A percentile compares a stretch with the other conserved stretches of the same genome.
These are phyloP conservation scores for Globodera rostochiensis DNA, from an alignment of 1,140 invertebrate species.

Conservation along the genomic window DNA sequence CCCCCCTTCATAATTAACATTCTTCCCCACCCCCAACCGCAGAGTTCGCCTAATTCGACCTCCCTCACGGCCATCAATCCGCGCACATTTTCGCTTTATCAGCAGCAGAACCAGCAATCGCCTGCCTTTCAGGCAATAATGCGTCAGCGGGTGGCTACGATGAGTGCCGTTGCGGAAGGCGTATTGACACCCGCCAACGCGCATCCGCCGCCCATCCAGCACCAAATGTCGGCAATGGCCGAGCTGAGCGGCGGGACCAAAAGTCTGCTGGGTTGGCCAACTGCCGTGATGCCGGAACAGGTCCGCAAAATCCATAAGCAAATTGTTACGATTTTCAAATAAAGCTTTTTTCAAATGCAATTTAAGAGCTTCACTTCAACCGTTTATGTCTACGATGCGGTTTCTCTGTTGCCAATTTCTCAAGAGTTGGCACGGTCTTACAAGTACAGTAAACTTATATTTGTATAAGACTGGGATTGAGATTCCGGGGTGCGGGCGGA, in stretches of 20 bases:
- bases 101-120: background rate
- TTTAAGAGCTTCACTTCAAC: slow-evolving; percentile 33
- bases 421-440: slow-evolving; percentile 26
- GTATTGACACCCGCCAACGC: background rate
- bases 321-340: too few species aligned
- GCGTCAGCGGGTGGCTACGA: background rate
- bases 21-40: background rate
- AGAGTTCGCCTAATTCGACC: slow-evolving; percentile 18
- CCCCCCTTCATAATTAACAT: too few species aligned
- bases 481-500: too few species aligned
- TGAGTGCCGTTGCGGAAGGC: background rate
- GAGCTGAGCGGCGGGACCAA: slow-evolving; percentile 1
- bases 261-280: background rate
- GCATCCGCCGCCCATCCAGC: slow-evolving; percentile 10
- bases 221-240: slow-evolving; percentile 14
- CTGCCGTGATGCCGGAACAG: slow-evolving; percentile 35
- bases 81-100: slow-evolving; percentile 15
- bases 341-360: background rate
- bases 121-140: background rate
- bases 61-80: background rate
- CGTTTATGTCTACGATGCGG: slow-evolving; percentile 34
- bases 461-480: too few species aligned
- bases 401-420: slow-evolving; percentile 29
- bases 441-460: background rate
- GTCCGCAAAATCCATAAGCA: background rate